Evolutionary conservation across 2,113 vertebrate species (phyloP), one percentile per base, ranked within the genome.

Genomic region (Tachysurus fulvidraco): DNA sequence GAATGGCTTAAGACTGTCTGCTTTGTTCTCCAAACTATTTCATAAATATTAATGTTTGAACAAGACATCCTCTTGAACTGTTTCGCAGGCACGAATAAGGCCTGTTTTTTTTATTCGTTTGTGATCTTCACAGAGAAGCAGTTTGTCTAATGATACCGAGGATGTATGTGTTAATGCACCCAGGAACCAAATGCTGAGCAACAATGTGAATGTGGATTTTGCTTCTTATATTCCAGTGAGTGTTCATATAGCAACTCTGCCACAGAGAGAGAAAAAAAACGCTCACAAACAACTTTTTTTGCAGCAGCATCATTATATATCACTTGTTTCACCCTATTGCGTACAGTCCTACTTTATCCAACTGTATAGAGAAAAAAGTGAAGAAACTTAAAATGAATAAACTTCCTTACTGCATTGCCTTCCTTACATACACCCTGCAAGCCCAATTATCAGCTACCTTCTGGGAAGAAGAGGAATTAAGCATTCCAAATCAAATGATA

Each of bases 21-120:
- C 76, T 25, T 82, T 44, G 59, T 62, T 82, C 46, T 67, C 21
- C 60, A 77, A 79, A 86, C 81, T 16, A 65, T 23, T 23, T n/a
- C 86, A 87, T 85, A 71, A 77, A 89, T 87, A 87, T 83, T 89
- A 77, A 85, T 87, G 81, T 64, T 73, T 86, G 46, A 89, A 87
- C 81, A 87, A 85, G 85, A 78, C 84, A 62, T 80, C 52, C 46
- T 9, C 8, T 71, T 87, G 77, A 86, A 81, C 76, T 74, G 41
- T 74, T 74, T 62, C 50, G 28, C 16, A 52, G 74, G 50, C 62
- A 79, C 3, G 3, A 30, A 67, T 62, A 64, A 55, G 44, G 5
- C 36, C 84, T 85, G n/a, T n/a, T 19, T 6, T 25, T 78, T 77
- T 54, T 74, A 67, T 85, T 85, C 65, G 50, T 79, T n/a, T 28